Percentiles rank a stretch among this genome's conserved stretches.
Conservation (phyloP, 1,140 invertebrate species). For the Artemia franciscana region DNA sequence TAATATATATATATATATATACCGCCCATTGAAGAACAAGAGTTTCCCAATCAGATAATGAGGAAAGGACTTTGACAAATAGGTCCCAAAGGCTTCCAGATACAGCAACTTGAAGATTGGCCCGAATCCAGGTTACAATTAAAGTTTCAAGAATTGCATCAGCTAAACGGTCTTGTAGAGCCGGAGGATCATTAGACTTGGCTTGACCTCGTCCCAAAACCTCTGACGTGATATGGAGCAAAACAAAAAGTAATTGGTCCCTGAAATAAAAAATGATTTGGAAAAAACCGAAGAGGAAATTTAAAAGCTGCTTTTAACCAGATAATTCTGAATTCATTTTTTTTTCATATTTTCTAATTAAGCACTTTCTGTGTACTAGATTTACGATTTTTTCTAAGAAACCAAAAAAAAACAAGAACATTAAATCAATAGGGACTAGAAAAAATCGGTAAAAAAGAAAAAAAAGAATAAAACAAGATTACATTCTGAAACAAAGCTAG, state of each 20-base stretch:
- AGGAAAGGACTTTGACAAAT: slow-evolving; percentile 63
- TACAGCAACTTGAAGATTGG: slow-evolving; percentile 79
- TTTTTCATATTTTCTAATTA: no score
- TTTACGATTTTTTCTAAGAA: no score
- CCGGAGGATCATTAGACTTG: slow-evolving; percentile 43
- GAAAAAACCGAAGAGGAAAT: slow-evolving; percentile 13
- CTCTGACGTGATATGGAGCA: slow-evolving; percentile 75
- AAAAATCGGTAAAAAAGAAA: no score
- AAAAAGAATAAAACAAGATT: no score
- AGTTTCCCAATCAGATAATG: slow-evolving; percentile 80
- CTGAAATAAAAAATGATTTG: slow-evolving; percentile 30
- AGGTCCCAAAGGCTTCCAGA: slow-evolving; percentile 76
- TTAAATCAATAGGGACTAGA: no score
- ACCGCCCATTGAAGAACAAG: slow-evolving; percentile 87
- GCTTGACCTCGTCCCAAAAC: slow-evolving; percentile 41
- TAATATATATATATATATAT: no score
- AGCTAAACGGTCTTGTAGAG: slow-evolving; percentile 57
- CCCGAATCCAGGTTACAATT: slow-evolving; percentile 94
- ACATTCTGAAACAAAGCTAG: no score
- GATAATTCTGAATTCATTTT: slow-evolving; percentile 3
- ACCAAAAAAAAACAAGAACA: no score
- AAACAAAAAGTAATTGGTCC: slow-evolving; percentile 62
- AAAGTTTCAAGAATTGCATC: slow-evolving; percentile 83
- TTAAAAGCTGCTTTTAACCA: slow-evolving; percentile 6
- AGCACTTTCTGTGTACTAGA: no score